Evolutionary conservation across 2,797 vertebrate genomes (phyloP).

Genomic region (Phylloscopus collybita): DNA sequence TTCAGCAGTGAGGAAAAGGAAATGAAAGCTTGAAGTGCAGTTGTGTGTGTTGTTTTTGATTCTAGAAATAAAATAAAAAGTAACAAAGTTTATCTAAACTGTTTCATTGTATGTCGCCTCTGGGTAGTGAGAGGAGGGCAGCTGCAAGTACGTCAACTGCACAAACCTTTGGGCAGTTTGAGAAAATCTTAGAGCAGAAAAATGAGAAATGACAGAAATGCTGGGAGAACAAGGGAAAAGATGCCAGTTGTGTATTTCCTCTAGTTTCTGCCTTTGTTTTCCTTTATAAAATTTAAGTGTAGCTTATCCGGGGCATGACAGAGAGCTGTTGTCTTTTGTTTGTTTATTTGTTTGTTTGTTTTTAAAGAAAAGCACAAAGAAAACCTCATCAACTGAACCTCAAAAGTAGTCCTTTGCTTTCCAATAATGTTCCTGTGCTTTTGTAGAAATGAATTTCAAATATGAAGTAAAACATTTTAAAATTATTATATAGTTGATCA

Average conservation of each 20-base stretch:
- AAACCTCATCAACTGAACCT: neutral
- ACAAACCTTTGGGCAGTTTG: constrained; percentile 2
- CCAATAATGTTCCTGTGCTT: neutral
- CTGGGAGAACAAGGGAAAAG: neutral
- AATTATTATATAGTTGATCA: neutral
- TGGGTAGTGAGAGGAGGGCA: neutral
- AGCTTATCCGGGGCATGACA: neutral
- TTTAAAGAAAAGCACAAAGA: neutral
- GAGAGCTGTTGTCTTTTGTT: neutral
- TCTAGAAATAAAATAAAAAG: neutral
- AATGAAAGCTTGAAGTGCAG: neutral
- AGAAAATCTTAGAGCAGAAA: neutral
- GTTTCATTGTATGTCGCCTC: neutral
- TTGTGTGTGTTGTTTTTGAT: neutral
- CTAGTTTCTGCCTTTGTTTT: neutral
- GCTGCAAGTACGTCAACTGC: neutral
- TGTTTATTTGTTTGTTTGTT: neutral
- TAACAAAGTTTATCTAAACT: neutral
- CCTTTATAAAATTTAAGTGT: neutral
- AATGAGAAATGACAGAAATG: constrained; percentile 24
- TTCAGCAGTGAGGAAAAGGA: neutral
- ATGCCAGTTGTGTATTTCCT: neutral
- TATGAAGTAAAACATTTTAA: neutral
- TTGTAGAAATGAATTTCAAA: neutral
- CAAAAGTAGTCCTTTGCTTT: neutral